Percentiles rank a stretch among this genome's conserved stretches.
These are phyloP conservation scores for Nephrotoma flavescens DNA, from an alignment of 2,888 invertebrate species.

Conservation along the genomic window DNA sequence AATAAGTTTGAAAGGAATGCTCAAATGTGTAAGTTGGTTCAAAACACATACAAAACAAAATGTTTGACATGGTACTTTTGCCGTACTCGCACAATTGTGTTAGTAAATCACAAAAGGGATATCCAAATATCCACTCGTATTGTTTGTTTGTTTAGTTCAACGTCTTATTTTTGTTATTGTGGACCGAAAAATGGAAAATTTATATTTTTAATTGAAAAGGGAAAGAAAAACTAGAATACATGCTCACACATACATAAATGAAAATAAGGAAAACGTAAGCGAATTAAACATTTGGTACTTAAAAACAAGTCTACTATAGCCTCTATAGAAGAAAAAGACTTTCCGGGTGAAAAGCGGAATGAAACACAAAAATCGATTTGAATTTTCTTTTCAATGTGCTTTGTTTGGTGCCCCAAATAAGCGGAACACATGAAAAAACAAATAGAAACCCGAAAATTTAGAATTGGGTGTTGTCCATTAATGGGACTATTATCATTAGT, in stretches of 20 bases:
- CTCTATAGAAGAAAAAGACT: too few relatives aligned
- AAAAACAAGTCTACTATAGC: neutral
- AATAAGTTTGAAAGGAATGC: too few relatives aligned
- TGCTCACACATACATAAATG: neutral
- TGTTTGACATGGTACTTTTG: too few relatives aligned
- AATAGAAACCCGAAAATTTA: neutral
- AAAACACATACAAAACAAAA: too few relatives aligned
- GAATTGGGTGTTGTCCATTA: neutral
- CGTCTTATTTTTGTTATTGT: neutral
- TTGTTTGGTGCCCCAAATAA: neutral
- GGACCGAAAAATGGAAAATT: neutral
- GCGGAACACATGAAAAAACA: neutral
- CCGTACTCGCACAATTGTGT: too few relatives aligned
- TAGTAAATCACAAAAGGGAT: too few relatives aligned
- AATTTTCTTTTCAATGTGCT: too few relatives aligned
- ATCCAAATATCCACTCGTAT: too few relatives aligned
- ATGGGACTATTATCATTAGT: neutral
- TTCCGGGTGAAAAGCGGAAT: too few relatives aligned
- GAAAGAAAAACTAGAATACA: neutral
- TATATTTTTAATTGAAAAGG: neutral
- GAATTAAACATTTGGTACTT: neutral
- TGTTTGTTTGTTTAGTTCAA: too few relatives aligned
- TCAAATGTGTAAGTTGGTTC: too few relatives aligned
- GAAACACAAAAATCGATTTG: too few relatives aligned
- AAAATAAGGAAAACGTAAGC: neutral